Evolutionary conservation across 2,797 vertebrate genomes (phyloP), one percentile per base, ranked within the genome.

Genomic region (Sternotherus odoratus): DNA sequence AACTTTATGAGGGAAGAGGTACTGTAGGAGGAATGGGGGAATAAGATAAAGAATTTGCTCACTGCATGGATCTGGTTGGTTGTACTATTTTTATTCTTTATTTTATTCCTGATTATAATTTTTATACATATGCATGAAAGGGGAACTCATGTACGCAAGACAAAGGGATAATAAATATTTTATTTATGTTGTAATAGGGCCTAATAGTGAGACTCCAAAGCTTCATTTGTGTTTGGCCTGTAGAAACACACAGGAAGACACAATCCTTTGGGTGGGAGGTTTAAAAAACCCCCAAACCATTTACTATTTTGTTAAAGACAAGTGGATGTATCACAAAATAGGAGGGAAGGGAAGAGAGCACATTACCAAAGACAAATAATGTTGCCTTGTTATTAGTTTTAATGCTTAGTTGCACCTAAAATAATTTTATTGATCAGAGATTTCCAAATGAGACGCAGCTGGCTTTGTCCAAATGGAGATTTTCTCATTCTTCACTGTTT

Each of bases 141-240:
- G 36, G 83, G 33, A 81, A 48, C 30, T 87, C 72, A 5, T 49
- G 13, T 86, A 85, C 57, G 77, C n/a, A 16, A 79, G 66, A 82
- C 24, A 15, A 24, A 33, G 26, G 82, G 49, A 39, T 53, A 81
- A 4, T 33, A 72, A 26, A 24, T 87, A 1, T 46, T 69, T 13
- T 77, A 66, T 43, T 88, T 21, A 79, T 3, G 19, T 30, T 33
- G 17, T 51, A 5, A 75, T 23, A 36, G 7, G 30, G 11, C 43
- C 43, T 4, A 72, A 5, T 5, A 77, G 8, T 8, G 23, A 66
- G 92, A 60, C n/a, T 0, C 0, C 43, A 2, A 12, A 49, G 1
- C 2, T 13, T 49, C 77, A 3, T 51, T 83, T 60, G 21, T 82
- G 2, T 36, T 85, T 78, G 0, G 6, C 28, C 26, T 57, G 8